Base-by-base conservation (phyloP, 1,140 invertebrate species). In the Danaus melanippus region DNA sequence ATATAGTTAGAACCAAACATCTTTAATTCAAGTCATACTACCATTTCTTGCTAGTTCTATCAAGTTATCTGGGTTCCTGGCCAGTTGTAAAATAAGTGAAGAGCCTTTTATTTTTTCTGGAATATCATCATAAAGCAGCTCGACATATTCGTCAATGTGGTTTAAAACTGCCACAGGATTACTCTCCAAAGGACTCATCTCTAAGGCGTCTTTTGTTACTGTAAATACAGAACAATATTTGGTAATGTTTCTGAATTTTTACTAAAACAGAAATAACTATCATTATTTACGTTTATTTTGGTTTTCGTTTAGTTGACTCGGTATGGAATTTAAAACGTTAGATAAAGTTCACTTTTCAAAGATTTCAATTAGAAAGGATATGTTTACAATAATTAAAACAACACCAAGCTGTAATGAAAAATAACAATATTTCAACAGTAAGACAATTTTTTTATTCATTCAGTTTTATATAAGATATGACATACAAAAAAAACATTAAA, bases 121-220 rank as follows among this genome's bases (percentile, higher is more conserved):
- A 66, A 97, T 92, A 64, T 97, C 97, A 87, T 99, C 98, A 84
- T 99, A 99, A 5, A 99, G 87, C 57, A 99, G 87, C 86, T 99
- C 98, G 45, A 99, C 93, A 84, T 99, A 99, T 67, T 93, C 93
- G 74, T 98, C 96, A 47, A 98, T 90, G 79, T 93, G 93, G 67
- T 95, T 94, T 50, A 96, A 93, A 17, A 91, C 90, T 47, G 93
- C 92, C 42, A 81, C 66, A 41, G 76, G 74, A 6, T 76, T 68
- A 75, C 76, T 83, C 48, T 87, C 85, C 9, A 86, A 74, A 51
- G 86, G 86, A 62, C 86, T 86, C 86, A 88, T 88, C 2, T 32
- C 21, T 32, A 32, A 32, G 21, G 6, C 21, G 21, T 32, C 4
- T 32, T 32, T 32, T 32, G 21, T 32, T 32, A 32, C 48, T 4